Evolutionary conservation across 2,797 vertebrate species (phyloP), one percentile per base, ranked within the genome.

Genomic region (Taenioides sp.): DNA sequence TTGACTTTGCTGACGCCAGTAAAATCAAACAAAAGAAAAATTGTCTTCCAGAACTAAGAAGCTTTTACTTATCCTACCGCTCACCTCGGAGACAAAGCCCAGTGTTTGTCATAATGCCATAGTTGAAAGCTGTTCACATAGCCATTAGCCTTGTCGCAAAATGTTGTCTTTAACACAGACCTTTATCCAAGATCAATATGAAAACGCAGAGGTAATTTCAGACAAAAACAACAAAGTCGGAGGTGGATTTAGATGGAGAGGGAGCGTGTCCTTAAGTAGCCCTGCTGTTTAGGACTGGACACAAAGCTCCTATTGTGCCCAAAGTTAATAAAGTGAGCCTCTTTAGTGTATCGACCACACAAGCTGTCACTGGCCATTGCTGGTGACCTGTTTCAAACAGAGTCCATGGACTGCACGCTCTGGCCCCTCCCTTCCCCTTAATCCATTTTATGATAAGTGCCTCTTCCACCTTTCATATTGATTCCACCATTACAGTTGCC

Each of bases 401-500:
- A 54, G 57, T 64, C 68, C 69, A 0, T 55, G 65, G 61, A 73
- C 65, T 63, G 71, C 6, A 75, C 27, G 12, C 14, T 59, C 75
- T 67, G 40, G 50, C 76, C 74, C 76, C 71, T 70, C 90, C 88
- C 86, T 71, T 66, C 83, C 85, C 81, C 76, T 75, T 92, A 91
- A 93, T 91, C 91, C 89, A 77, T 86, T 94, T 91, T 91, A 90
- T 91, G 88, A 88, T 92, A 88, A 93, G 87, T 88, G 89, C 75
- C 84, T 84, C 89, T 86, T 91, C 87, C 84, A 90, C 85, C 80
- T 74, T 81, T 62, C 4, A 65, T 81, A 93, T 92, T 78, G 92
- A 94, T 93, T 91, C 85, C 69, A 72, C 84, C 85, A 91, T 94
- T 90, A 93, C 81, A 74, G 58, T 67, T n/a, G 63, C 43, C 22